phyloP scores from a whole-genome alignment of 2,113 vertebrate species.

The Microcebus tavaratra region DNA sequence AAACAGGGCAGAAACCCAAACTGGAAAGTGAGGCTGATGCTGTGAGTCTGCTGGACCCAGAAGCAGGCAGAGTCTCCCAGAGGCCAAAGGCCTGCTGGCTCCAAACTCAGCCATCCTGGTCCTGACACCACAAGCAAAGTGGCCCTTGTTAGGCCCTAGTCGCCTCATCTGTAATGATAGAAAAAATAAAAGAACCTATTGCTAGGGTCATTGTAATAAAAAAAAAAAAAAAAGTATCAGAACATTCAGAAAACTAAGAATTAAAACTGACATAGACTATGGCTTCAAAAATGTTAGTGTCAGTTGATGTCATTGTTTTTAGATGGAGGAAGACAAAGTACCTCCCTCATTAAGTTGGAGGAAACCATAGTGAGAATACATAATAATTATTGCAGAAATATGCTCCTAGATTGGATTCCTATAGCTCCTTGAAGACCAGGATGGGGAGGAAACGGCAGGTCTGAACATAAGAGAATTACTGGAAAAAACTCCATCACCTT shows the following conservation, averaged over 20 bases:
- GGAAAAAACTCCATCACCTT: not conserved
- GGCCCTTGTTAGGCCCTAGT: not conserved
- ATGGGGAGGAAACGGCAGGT: not conserved
- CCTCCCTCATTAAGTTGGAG: not conserved
- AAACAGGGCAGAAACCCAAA: not conserved
- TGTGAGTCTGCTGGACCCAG: no score
- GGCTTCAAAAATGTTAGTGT: not conserved
- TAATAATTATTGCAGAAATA: not conserved
- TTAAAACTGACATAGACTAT: not conserved
- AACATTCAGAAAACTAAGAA: not conserved
- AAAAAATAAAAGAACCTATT: not conserved
- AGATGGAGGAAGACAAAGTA: not conserved
- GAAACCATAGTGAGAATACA: not conserved
- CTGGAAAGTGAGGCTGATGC: not conserved
- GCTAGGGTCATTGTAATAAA: fast-evolving
- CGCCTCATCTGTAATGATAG: not conserved
- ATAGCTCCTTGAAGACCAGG: not conserved
- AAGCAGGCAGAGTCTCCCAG: not conserved
- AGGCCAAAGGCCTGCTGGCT: not conserved
- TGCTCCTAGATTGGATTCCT: not conserved
- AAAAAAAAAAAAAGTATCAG: not conserved
- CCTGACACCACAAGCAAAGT: not conserved
- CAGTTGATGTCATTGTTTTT: not conserved
- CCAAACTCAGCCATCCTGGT: not conserved
- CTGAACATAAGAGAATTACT: not conserved